These are phyloP conservation scores for Steromphala cineraria DNA, from an alignment of 2,888 invertebrate species.

Conservation along the genomic window DNA sequence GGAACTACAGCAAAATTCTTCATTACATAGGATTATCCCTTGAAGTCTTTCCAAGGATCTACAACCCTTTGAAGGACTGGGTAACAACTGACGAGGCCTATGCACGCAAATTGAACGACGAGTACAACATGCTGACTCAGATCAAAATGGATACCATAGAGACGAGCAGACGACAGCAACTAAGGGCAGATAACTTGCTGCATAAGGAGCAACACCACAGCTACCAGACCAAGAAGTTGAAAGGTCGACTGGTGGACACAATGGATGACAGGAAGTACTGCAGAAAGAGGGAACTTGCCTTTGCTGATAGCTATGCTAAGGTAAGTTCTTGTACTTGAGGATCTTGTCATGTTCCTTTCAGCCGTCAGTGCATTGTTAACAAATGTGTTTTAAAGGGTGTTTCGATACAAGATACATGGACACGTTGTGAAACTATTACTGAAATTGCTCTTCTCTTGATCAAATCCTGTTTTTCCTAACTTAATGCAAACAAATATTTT, in stretches of 20 bases:
- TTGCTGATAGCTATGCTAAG: slow-evolving; percentile 37
- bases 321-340: neutral
- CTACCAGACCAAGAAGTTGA: slow-evolving; percentile 28
- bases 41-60: slow-evolving; percentile 52
- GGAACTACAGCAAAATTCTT: slow-evolving; percentile 53
- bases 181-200: slow-evolving; percentile 44
- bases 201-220: slow-evolving; percentile 39
- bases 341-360: no score
- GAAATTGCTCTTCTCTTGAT: no score
- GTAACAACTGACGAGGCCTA: slow-evolving; percentile 66
- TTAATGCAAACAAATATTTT: no score
- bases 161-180: slow-evolving; percentile 40
- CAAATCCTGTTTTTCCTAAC: no score
- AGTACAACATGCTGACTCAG: slow-evolving; percentile 47
- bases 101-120: slow-evolving; percentile 56
- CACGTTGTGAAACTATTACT: no score
- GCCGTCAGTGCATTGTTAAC: no score
- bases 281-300: slow-evolving; percentile 48
- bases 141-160: slow-evolving; percentile 49
- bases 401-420: no score
- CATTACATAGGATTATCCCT: slow-evolving; percentile 57
- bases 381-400: no score
- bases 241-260: slow-evolving; percentile 20
- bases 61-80: slow-evolving; percentile 63
- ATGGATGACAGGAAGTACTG: slow-evolving; percentile 45